These are phyloP conservation scores for Pygathrix nemaeus DNA, from an alignment of 2,113 vertebrate genomes.

Conservation along the genomic window DNA sequence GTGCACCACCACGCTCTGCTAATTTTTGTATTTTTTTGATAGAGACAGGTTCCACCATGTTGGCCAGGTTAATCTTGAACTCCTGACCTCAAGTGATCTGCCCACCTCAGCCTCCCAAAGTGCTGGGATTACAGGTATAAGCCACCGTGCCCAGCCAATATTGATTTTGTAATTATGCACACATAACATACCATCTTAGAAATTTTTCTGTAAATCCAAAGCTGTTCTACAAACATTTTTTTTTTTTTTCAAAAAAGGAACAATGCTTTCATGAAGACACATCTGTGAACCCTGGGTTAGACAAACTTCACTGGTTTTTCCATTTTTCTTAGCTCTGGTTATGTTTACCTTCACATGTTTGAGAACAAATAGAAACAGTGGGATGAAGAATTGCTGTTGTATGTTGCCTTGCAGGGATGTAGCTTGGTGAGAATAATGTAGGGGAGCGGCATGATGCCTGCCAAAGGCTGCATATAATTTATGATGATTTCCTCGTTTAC, in stretches of 20 bases:
- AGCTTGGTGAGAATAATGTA: not conserved
- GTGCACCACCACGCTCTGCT: too few relatives aligned
- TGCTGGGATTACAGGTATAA: too few relatives aligned
- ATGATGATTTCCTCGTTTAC: slow-evolving; percentile 43
- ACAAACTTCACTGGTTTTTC: not conserved
- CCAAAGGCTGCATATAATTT: slow-evolving; percentile 37
- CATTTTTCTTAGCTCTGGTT: slow-evolving; percentile 19
- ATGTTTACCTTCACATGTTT: slow-evolving; percentile 39
- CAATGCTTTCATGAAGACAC: not conserved
- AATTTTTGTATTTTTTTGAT: too few relatives aligned
- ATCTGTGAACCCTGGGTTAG: not conserved
- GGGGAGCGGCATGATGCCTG: not conserved
- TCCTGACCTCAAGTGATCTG: too few relatives aligned
- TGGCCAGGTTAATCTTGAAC: too few relatives aligned
- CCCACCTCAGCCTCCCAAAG: too few relatives aligned
- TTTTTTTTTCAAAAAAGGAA: not conserved
- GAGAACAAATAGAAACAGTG: slow-evolving; percentile 43
- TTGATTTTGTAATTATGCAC: not conserved
- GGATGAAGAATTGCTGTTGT: slow-evolving; percentile 1
- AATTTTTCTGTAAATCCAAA: not conserved
- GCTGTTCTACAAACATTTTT: not conserved
- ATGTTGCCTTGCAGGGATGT: not conserved
- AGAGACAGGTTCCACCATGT: too few relatives aligned
- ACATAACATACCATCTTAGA: not conserved
- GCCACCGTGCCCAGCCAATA: too few relatives aligned